Conservation (phyloP, 2,888 invertebrate genomes). For the Rambutsinella grinnellia region DNA sequence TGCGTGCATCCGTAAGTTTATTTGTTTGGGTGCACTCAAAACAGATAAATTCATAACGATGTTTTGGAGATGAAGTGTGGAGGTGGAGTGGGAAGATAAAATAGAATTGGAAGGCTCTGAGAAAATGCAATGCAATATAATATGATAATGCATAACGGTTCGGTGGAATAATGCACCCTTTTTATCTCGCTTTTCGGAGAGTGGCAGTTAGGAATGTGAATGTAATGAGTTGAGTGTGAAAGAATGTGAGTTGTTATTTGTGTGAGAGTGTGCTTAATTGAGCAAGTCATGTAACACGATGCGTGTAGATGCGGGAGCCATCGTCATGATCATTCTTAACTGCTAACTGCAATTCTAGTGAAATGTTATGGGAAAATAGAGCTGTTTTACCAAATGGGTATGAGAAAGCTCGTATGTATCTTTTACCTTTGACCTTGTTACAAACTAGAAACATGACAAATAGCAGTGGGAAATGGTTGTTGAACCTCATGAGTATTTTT, state of each 20-base stretch:
- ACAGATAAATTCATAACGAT: not conserved
- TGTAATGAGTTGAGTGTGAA: not conserved
- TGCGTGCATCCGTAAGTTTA: not conserved
- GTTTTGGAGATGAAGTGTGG: not conserved
- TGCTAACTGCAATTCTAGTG: not conserved
- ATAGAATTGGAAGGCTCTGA: not conserved
- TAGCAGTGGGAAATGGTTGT: slow-evolving; percentile 35
- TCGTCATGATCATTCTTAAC: not conserved
- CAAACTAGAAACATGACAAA: slow-evolving; percentile 34
- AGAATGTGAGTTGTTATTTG: not conserved
- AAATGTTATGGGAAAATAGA: not conserved
- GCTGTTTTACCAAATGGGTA: not conserved
- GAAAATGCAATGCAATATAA: not conserved
- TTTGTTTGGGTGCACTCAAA: not conserved
- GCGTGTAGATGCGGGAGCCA: not conserved
- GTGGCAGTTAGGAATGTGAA: slow-evolving; percentile 9
- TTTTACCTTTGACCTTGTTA: slow-evolving; percentile 9
- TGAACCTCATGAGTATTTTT: slow-evolving; percentile 23
- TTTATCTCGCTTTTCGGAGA: not conserved
- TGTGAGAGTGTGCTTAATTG: slow-evolving; percentile 38
- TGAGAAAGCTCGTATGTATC: not conserved
- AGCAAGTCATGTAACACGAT: slow-evolving; percentile 40
- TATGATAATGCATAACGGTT: not conserved
- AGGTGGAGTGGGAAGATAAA: not conserved
- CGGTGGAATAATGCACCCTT: not conserved